phyloP scores from a whole-genome alignment of 2,113 vertebrate genomes.

The Hippocampus barbouri region DNA sequence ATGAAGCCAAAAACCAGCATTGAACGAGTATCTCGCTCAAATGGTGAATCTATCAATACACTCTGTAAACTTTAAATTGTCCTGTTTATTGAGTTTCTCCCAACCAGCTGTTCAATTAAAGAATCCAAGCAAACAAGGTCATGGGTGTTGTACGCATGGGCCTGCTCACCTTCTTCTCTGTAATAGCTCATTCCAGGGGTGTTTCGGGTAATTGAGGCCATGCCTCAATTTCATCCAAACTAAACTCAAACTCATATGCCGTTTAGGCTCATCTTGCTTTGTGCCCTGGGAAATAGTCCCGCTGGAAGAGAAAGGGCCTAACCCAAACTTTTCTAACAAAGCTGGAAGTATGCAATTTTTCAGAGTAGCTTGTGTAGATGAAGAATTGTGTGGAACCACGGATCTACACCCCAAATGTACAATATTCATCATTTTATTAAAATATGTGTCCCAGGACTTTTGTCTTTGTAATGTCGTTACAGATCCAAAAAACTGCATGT shows the following conservation, averaged over 20 bases:
- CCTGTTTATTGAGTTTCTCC: no score
- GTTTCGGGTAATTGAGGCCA: conserved; percentile 30
- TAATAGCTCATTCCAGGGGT: neutral
- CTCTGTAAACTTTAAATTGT: no score
- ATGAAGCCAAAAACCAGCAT: no score
- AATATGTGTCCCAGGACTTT: neutral
- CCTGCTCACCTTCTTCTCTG: no score
- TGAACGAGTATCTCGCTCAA: no score
- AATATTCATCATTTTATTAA: neutral
- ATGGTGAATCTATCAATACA: no score
- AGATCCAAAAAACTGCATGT: conserved; percentile 4
- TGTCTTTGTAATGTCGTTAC: neutral
- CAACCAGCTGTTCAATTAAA: no score
- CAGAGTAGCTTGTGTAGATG: neutral
- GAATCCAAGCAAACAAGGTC: no score
- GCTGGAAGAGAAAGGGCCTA: neutral
- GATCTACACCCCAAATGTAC: neutral
- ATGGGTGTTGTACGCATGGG: no score
- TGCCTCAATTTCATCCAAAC: neutral
- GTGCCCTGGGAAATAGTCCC: neutral
- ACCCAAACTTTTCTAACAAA: neutral
- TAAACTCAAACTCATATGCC: neutral
- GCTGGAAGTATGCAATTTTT: neutral
- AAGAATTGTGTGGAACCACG: neutral
- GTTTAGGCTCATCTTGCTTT: neutral